Conservation (phyloP, 2,113 vertebrate species). For the Prinia subflava region DNA sequence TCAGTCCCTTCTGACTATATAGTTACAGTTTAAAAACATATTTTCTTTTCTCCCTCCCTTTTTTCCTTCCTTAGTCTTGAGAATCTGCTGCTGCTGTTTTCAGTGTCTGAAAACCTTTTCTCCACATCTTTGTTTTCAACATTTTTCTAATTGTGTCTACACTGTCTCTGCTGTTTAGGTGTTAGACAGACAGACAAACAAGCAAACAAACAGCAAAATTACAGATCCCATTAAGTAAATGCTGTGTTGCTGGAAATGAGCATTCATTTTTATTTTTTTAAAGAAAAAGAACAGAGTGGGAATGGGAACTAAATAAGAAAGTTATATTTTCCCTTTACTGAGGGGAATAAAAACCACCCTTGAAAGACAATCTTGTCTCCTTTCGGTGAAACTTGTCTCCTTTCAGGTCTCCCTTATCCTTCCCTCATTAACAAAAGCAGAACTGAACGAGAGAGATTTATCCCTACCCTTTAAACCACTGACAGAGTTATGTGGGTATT, state of each 20-base stretch:
- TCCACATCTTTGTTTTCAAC: background rate
- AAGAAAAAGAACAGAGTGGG: background rate
- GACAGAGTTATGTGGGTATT: background rate
- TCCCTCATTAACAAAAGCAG: background rate
- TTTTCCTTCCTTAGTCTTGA: background rate
- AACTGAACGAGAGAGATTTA: background rate
- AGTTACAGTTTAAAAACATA: background rate
- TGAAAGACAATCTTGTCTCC: background rate
- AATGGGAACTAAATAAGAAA: background rate
- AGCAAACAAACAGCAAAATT: background rate
- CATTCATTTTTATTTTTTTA: background rate
- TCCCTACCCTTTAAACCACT: background rate
- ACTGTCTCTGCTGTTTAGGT: background rate
- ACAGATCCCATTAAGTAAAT: background rate
- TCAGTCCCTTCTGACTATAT: background rate
- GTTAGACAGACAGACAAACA: background rate
- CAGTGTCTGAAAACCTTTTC: background rate
- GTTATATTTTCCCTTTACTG: background rate
- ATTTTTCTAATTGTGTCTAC: background rate
- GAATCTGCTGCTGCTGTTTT: background rate
- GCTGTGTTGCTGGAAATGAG: background rate
- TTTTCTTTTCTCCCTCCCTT: background rate
- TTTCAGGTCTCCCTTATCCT: background rate
- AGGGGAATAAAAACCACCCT: rapidly evolving
- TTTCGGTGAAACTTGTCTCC: background rate